These are phyloP conservation scores for Gortyna flavago DNA, from an alignment of 2,888 invertebrate genomes.

Conservation along the genomic window DNA sequence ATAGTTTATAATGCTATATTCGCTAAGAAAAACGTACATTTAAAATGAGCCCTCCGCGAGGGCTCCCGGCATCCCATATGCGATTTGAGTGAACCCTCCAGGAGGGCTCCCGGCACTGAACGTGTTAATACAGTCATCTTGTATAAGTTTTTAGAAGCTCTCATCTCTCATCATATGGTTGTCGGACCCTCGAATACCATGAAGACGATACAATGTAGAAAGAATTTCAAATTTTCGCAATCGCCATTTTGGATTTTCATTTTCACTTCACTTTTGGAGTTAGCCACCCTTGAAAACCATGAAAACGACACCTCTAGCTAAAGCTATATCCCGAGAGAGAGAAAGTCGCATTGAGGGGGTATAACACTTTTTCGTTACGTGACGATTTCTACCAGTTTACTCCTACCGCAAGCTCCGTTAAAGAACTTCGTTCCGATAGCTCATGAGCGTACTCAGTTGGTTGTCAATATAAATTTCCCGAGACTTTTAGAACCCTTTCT, in stretches of 20 bases:
- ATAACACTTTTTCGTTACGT: not conserved
- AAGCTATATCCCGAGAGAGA: not conserved
- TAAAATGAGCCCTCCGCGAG: too few species aligned
- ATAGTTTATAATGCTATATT: too few species aligned
- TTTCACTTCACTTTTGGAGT: not conserved
- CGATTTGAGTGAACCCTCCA: too few species aligned
- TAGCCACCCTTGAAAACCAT: not conserved
- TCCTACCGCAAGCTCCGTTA: not conserved
- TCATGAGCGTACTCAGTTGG: not conserved
- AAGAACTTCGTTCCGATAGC: not conserved
- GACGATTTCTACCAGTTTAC: not conserved
- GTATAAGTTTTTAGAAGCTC: too few species aligned
- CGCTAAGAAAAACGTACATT: too few species aligned
- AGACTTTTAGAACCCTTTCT: not conserved
- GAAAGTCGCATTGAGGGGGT: not conserved
- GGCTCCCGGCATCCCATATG: too few species aligned
- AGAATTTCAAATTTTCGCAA: too few species aligned
- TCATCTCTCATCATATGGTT: too few species aligned
- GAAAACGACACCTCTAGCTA: not conserved
- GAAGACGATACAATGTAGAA: not conserved
- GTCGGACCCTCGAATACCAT: not conserved
- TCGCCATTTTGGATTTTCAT: not conserved
- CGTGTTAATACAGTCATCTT: too few species aligned
- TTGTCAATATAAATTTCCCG: too few species aligned
- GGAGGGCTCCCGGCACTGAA: too few species aligned